These are phyloP conservation scores for Drosophila biarmipes DNA, from an alignment of 1,140 invertebrate genomes.

Conservation along the genomic window DNA sequence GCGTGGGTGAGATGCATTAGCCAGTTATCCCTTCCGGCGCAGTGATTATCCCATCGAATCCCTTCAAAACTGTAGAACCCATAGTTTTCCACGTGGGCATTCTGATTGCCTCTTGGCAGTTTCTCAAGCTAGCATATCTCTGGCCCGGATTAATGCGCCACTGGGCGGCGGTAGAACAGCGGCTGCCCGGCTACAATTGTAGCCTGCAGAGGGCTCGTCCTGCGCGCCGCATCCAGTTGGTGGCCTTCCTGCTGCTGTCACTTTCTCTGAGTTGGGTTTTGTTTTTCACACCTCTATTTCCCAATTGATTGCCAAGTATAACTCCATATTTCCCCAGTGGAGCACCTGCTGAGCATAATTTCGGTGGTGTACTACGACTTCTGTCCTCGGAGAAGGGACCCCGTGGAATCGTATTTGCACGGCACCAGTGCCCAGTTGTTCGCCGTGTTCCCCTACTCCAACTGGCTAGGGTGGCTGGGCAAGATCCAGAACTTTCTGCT, in stretches of 20 bases:
- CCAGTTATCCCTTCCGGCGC: too few species aligned
- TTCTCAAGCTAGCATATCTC: slow-evolving; percentile 56
- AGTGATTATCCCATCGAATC: background rate
- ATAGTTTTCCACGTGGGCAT: slow-evolving; percentile 68
- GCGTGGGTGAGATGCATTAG: slow-evolving; percentile 53
- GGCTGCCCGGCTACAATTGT: slow-evolving; percentile 46
- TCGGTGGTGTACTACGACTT: slow-evolving; percentile 64
- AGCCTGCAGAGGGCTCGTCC: slow-evolving; percentile 41
- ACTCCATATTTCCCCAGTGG: slow-evolving; percentile 49
- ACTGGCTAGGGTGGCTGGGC: slow-evolving; percentile 67
- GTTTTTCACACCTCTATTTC: background rate
- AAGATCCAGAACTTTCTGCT: slow-evolving; percentile 69
- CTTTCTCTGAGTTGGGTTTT: slow-evolving; percentile 64
- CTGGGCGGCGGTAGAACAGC: slow-evolving; percentile 65
- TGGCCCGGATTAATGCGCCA: slow-evolving; percentile 73
- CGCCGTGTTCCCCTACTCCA: slow-evolving; percentile 60
- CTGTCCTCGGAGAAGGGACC: slow-evolving; percentile 60
- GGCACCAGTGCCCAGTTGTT: slow-evolving; percentile 57
- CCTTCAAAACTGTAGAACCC: slow-evolving; percentile 10
- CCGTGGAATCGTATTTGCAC: slow-evolving; percentile 68
- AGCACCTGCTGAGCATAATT: slow-evolving; percentile 79
- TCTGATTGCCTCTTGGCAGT: slow-evolving; percentile 48
- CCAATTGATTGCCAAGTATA: background rate
- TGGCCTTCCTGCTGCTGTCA: slow-evolving; percentile 53
- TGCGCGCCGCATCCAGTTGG: slow-evolving; percentile 37